phyloP scores from a whole-genome alignment of 2,888 invertebrate genomes.

The Altica lythri region DNA sequence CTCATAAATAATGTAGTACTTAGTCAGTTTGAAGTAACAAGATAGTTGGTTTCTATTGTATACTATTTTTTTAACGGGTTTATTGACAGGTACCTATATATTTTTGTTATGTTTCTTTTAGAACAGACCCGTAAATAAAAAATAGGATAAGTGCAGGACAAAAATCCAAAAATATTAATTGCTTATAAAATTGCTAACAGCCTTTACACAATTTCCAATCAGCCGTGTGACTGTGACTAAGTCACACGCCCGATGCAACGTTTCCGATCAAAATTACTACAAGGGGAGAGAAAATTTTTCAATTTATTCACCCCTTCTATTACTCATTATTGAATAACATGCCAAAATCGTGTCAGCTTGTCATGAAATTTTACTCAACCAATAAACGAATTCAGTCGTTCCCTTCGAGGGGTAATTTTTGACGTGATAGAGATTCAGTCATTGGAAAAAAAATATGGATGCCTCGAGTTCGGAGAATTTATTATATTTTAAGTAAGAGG shows the following conservation, averaged over 20 bases:
- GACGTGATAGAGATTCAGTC: constrained; percentile 28
- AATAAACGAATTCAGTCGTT: constrained; percentile 41
- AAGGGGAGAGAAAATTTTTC: constrained; percentile 30
- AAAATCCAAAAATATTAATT: too few species aligned
- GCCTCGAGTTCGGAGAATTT: neutral
- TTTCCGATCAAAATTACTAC: constrained; percentile 18
- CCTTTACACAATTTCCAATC: constrained; percentile 18
- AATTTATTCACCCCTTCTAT: constrained; percentile 43
- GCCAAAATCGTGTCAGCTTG: constrained; percentile 47
- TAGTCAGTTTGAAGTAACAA: too few species aligned
- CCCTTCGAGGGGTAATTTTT: constrained; percentile 38
- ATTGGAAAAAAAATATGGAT: constrained; percentile 34
- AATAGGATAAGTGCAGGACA: too few species aligned
- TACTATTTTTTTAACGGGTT: too few species aligned
- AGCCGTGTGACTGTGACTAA: neutral
- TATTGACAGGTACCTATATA: too few species aligned
- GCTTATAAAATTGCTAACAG: constrained; percentile 16
- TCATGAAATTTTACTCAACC: constrained; percentile 50
- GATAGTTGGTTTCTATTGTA: too few species aligned
- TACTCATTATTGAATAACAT: constrained; percentile 45
- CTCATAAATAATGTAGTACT: too few species aligned
- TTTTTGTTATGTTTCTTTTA: too few species aligned
- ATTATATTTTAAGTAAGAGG: neutral
- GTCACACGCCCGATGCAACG: constrained; percentile 17
- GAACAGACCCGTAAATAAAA: too few species aligned